A percentile compares a stretch with the other conserved stretches of the same genome.
phyloP scores from a whole-genome alignment of 2,888 invertebrate genomes.

The Philereme transversata region DNA sequence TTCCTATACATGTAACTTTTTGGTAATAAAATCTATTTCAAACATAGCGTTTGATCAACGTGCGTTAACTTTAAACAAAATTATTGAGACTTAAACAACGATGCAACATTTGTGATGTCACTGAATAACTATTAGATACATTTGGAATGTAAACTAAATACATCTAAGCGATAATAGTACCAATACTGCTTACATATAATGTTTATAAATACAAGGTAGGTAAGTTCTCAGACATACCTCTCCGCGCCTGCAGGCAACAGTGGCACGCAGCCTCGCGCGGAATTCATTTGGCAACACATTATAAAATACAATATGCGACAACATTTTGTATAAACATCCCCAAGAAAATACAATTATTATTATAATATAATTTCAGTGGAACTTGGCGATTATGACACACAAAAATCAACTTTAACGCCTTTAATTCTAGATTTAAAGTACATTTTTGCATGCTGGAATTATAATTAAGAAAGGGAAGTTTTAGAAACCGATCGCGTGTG shows the following conservation, averaged over 20 bases:
- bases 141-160: conserved; percentile 76
- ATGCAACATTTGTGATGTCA: conserved; percentile 55
- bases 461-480: conserved; percentile 42
- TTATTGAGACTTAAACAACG: conserved; percentile 32
- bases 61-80: conserved; percentile 25
- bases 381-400: conserved; percentile 22
- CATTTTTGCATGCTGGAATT: conserved; percentile 28
- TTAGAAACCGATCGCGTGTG: conserved; percentile 58
- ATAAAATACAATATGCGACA: conserved; percentile 57
- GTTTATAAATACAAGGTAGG: conserved; percentile 57
- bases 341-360: conserved; percentile 23
- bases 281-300: conserved; percentile 52
- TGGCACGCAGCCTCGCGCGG: conserved; percentile 39
- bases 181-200: conserved; percentile 76
- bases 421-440: conserved; percentile 17
- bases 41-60: conserved; percentile 53
- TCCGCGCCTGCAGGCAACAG: conserved; percentile 15
- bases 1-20: conserved; percentile 57
- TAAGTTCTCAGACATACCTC: conserved; percentile 32
- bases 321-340: conserved; percentile 44
- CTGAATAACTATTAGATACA: conserved; percentile 48
- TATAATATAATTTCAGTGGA: conserved; percentile 22
- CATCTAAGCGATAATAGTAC: conserved; percentile 71
- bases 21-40: conserved; percentile 62
- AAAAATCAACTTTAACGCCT: conserved; percentile 25